Evolutionary conservation across 2,113 vertebrate genomes (phyloP).

Genomic region (Petromus typicus): DNA sequence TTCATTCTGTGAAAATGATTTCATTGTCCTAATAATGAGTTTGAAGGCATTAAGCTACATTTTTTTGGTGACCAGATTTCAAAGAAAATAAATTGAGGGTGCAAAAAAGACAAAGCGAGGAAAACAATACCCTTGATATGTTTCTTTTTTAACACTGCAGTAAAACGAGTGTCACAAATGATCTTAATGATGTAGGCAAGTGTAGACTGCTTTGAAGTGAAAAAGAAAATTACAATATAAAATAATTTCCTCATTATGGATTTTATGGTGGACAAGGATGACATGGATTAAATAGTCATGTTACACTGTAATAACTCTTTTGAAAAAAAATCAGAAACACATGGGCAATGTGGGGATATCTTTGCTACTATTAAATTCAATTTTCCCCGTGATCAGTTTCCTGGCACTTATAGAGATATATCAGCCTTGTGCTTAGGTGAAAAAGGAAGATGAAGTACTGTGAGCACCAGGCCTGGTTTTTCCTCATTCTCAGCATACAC

Average conservation of each 20-base stretch:
- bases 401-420: not conserved
- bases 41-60: slow-evolving; percentile 35
- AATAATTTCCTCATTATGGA: slow-evolving; percentile 17
- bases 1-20: slow-evolving; percentile 40
- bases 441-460: not conserved
- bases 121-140: slow-evolving; percentile 65
- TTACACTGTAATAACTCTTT: slow-evolving; percentile 35
- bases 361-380: slow-evolving; percentile 33
- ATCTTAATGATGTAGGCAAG: slow-evolving; percentile 20
- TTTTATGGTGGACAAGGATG: not conserved
- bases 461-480: not conserved
- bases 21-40: slow-evolving; percentile 65
- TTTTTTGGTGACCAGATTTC: not conserved
- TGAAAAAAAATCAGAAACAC: slow-evolving; percentile 36
- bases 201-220: slow-evolving; percentile 30
- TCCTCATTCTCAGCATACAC: not conserved
- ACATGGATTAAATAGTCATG: not conserved
- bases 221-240: slow-evolving; percentile 26
- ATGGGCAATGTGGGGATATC: not conserved
- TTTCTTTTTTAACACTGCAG: slow-evolving; percentile 17
- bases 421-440: not conserved
- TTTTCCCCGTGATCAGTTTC: slow-evolving; percentile 38
- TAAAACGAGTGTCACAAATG: slow-evolving; percentile 49
- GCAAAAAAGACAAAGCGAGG: slow-evolving; percentile 58
- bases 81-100: slow-evolving; percentile 49